A percentile compares a stretch with the other conserved stretches of the same genome.
Conservation (phyloP, 2,888 invertebrate species). For the Dasypogon diadema region DNA sequence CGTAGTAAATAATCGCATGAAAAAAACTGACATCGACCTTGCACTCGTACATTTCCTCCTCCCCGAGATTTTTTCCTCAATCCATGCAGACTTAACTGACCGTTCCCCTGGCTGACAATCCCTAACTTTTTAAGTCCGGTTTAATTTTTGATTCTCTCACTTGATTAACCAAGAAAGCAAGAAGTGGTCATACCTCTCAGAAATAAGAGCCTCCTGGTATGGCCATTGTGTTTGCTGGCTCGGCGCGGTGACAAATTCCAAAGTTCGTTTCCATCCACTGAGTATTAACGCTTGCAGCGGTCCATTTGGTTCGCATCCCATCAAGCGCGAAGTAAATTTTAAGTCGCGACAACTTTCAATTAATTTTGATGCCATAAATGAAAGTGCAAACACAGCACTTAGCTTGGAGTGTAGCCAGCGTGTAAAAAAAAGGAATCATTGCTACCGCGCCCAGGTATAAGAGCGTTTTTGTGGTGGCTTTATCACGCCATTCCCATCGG, state of each 20-base stretch:
- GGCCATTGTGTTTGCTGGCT: not conserved
- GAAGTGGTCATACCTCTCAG: slow-evolving; percentile 13
- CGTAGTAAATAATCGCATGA: not conserved
- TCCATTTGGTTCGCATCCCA: slow-evolving; percentile 30
- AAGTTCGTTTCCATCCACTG: slow-evolving; percentile 21
- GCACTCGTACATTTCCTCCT: not conserved
- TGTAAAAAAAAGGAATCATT: not conserved
- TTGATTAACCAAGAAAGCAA: slow-evolving; percentile 44
- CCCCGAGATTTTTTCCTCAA: not conserved
- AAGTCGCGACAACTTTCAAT: slow-evolving; percentile 50
- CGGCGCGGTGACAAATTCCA: not conserved
- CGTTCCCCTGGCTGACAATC: not conserved
- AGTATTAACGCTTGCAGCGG: too few relatives aligned
- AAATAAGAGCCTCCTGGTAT: not conserved
- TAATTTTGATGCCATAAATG: slow-evolving; percentile 43
- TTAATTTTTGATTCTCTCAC: slow-evolving; percentile 39
- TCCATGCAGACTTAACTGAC: not conserved
- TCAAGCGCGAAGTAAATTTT: slow-evolving; percentile 43
- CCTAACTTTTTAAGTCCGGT: not conserved
- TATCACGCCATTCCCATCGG: slow-evolving; percentile 18
- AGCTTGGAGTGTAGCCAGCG: not conserved
- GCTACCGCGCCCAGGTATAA: slow-evolving; percentile 24
- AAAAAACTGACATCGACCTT: not conserved
- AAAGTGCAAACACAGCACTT: slow-evolving; percentile 35
- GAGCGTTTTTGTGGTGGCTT: slow-evolving; percentile 32